These are phyloP conservation scores for Siderastrea radians DNA, from an alignment of 92 coral and sea anemone species.

Conservation along the genomic window DNA sequence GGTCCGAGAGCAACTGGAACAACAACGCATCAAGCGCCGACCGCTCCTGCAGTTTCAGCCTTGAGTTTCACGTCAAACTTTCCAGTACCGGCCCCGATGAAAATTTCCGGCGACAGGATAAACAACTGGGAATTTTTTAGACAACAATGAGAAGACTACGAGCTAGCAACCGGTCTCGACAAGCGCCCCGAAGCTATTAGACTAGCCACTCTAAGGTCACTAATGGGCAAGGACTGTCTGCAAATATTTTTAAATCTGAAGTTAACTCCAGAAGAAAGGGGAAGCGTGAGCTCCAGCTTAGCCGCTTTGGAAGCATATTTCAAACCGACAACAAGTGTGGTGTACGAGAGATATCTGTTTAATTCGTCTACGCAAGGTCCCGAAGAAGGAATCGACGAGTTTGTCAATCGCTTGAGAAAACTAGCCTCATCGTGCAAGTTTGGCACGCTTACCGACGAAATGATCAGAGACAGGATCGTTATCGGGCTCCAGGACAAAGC, in stretches of 20 bases:
- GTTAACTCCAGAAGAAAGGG: constrained; percentile 45
- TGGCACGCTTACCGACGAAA: constrained; percentile 20
- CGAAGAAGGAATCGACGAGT: constrained; percentile 20
- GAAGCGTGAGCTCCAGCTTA: constrained; percentile 5
- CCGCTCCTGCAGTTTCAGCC: neutral
- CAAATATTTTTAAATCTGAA: constrained; percentile 40
- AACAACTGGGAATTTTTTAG: constrained; percentile 66
- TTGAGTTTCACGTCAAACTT: constrained; percentile 25
- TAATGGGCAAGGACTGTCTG: constrained; percentile 72
- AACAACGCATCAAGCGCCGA: neutral
- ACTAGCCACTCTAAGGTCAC: constrained; percentile 60
- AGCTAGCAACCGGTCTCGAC: constrained; percentile 60
- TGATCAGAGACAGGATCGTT: constrained; percentile 33
- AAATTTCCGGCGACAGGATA: constrained; percentile 40
- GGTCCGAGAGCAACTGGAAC: neutral
- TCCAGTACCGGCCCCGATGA: constrained; percentile 21
- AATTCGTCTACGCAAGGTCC: constrained; percentile 25
- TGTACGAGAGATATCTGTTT: constrained; percentile 62
- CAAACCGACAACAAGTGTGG: constrained; percentile 57
- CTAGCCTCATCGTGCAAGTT: constrained; percentile 40
- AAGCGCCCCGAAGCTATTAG: constrained; percentile 37
- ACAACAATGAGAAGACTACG: constrained; percentile 68
- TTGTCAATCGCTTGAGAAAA: constrained; percentile 20
- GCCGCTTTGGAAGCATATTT: constrained; percentile 54
- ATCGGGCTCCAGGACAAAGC: constrained; percentile 30